Conservation (phyloP, 2,797 vertebrate genomes). For the Pelochelys cantorii region DNA sequence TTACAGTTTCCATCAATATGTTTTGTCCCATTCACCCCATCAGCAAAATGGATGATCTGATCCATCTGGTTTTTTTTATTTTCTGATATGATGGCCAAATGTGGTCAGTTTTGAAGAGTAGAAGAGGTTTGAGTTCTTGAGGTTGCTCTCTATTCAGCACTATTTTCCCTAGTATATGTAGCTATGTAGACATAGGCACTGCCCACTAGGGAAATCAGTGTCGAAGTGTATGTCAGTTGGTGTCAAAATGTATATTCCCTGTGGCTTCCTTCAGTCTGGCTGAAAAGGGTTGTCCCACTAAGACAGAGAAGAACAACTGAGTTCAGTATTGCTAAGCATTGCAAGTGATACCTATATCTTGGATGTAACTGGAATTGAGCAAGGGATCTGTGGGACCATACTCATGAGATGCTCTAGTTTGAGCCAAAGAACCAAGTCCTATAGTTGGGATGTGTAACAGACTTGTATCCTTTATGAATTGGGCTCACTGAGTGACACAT, state of each 20-base stretch:
- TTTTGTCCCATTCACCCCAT: neutral
- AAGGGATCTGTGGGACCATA: neutral
- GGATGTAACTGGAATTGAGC: neutral
- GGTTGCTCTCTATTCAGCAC: neutral
- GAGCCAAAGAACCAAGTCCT: neutral
- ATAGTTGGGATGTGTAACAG: neutral
- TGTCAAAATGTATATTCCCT: neutral
- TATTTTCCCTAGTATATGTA: neutral
- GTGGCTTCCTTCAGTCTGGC: neutral
- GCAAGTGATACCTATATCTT: neutral
- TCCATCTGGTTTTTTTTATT: neutral
- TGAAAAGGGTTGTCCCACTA: neutral
- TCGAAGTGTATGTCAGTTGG: rapidly evolving
- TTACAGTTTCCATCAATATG: neutral
- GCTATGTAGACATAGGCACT: neutral
- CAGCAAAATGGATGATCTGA: neutral
- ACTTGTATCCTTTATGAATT: neutral
- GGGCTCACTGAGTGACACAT: neutral
- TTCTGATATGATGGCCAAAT: neutral
- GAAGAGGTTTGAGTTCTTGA: neutral
- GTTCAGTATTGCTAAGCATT: neutral
- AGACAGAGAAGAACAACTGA: neutral
- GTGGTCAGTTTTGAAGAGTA: neutral
- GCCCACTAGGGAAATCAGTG: rapidly evolving
- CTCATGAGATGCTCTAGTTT: neutral